These are phyloP conservation scores for Pteropus rufus DNA, from an alignment of 2,797 vertebrate genomes.

Conservation along the genomic window DNA sequence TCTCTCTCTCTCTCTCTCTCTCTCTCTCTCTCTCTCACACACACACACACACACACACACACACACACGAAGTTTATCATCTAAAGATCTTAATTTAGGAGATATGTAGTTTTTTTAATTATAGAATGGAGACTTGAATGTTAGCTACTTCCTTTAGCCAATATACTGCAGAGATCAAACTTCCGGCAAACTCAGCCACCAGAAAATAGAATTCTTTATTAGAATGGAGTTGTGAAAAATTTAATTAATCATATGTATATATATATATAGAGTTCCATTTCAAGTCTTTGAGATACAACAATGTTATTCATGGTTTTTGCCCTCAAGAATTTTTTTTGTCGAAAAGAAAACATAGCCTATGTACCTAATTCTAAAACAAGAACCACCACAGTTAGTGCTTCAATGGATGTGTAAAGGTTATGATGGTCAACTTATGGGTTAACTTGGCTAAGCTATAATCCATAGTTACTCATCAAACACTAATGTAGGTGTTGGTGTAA, in stretches of 20 bases:
- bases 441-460: not conserved
- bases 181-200: not conserved
- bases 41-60: not conserved
- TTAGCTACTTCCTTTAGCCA: not conserved
- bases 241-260: not conserved
- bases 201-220: not conserved
- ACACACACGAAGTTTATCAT: not conserved
- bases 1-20: not conserved
- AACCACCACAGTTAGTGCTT: not conserved
- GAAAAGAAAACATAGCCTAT: not conserved
- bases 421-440: not conserved
- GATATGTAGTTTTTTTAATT: not conserved
- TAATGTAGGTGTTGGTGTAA: not conserved
- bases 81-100: not conserved
- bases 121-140: not conserved
- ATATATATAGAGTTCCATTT: not conserved
- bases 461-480: not conserved
- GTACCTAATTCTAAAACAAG: not conserved
- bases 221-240: not conserved
- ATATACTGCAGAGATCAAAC: not conserved
- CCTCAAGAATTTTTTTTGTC: not conserved
- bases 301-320: not conserved
- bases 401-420: not conserved
- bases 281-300: not conserved
- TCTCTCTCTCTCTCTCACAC: not conserved